Evolutionary conservation across 2,113 vertebrate genomes (phyloP).

Genomic region (Syngnathoides biaculeatus): DNA sequence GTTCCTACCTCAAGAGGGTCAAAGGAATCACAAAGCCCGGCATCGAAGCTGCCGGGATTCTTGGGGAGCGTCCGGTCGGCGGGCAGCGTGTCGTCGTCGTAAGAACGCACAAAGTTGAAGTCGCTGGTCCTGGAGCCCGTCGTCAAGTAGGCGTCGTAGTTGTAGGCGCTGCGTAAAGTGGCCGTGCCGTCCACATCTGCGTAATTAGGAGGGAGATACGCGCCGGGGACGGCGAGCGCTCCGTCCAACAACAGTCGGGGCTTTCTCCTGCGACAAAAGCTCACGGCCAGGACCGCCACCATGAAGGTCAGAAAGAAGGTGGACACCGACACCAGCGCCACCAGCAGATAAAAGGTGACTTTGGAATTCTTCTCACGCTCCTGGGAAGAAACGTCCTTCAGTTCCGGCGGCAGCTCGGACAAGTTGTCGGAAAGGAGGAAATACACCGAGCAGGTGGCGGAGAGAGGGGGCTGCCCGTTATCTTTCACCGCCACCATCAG

Average conservation of each 20-base stretch:
- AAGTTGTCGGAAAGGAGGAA: constrained; percentile 57
- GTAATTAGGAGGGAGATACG: constrained; percentile 61
- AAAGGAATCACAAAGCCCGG: not conserved
- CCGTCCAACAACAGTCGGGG: constrained; percentile 62
- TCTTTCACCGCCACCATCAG: constrained; percentile 78
- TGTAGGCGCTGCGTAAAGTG: constrained; percentile 57
- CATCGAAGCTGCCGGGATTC: constrained; percentile 34
- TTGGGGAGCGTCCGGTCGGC: constrained; percentile 43
- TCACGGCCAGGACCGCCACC: constrained; percentile 61
- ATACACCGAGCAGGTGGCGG: constrained; percentile 61
- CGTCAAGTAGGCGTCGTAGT: constrained; percentile 60
- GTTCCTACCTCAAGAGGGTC: not conserved
- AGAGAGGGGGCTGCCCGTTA: constrained; percentile 75
- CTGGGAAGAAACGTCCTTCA: constrained; percentile 48
- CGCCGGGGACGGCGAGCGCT: constrained; percentile 56
- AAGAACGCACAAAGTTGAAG: constrained; percentile 60
- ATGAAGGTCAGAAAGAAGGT: constrained; percentile 53
- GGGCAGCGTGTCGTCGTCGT: constrained; percentile 55
- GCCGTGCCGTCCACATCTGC: constrained; percentile 59
- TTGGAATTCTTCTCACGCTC: constrained; percentile 39
- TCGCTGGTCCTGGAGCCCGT: constrained; percentile 58
- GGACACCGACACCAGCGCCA: constrained; percentile 62
- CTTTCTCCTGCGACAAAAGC: constrained; percentile 51
- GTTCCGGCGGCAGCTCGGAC: constrained; percentile 51
- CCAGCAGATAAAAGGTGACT: constrained; percentile 64